Conservation (phyloP, 2,888 invertebrate genomes). For the Chymomyza fuscimana region DNA sequence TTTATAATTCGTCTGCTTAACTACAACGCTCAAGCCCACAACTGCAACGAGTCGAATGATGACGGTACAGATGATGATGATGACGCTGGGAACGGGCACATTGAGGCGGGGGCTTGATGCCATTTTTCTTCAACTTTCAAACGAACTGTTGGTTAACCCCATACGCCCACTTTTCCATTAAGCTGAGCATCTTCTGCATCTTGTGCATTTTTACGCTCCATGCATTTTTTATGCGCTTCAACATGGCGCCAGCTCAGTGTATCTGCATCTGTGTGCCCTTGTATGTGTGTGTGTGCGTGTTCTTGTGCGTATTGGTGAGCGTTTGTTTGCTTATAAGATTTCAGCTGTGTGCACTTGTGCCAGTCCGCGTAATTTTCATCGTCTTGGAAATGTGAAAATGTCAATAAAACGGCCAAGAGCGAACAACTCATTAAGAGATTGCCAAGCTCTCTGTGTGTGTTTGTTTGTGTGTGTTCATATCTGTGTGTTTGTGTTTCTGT, state of each 20-base stretch:
- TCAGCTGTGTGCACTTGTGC: conserved; percentile 28
- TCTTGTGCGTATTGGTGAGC: conserved; percentile 16
- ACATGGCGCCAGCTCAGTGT: neutral
- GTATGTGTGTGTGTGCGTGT: conserved; percentile 7
- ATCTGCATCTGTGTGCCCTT: conserved; percentile 7
- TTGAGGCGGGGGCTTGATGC: conserved; percentile 30
- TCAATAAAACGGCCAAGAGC: conserved; percentile 60
- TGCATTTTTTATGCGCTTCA: conserved; percentile 58
- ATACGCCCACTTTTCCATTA: conserved; percentile 37
- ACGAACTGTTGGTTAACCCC: neutral
- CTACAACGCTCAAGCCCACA: neutral
- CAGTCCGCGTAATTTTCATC: conserved; percentile 25
- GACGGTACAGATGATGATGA: neutral
- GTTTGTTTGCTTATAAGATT: conserved; percentile 57
- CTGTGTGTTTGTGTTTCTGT: conserved; percentile 8
- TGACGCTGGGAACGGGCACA: conserved; percentile 12
- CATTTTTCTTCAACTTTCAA: conserved; percentile 28
- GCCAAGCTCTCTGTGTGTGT: conserved; percentile 33
- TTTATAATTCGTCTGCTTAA: conserved; percentile 59
- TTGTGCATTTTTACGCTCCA: conserved; percentile 62
- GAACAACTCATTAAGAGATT: conserved; percentile 69
- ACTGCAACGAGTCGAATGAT: neutral
- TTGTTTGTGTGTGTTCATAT: conserved; percentile 19
- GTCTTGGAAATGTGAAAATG: conserved; percentile 44
- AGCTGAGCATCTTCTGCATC: conserved; percentile 32